Evolutionary conservation across 2,797 vertebrate genomes (phyloP).

Genomic region (Channallabes apus): DNA sequence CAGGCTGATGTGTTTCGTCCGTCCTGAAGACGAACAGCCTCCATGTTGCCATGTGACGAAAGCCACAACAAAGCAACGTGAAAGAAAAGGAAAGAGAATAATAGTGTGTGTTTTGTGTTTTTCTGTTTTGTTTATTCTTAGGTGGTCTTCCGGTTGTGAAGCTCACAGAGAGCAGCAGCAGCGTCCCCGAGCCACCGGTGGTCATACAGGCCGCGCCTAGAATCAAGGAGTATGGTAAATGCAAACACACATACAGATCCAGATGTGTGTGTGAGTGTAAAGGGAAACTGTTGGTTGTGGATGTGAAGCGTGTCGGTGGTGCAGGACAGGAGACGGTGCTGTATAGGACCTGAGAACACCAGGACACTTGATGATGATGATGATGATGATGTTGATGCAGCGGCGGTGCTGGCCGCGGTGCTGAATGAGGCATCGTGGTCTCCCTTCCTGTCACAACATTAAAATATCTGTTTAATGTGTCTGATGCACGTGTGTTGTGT

Average conservation of each 20-base stretch:
- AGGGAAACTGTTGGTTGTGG: background rate
- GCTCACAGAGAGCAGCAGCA: conserved; percentile 50
- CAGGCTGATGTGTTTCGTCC: background rate
- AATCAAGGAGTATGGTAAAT: conserved; percentile 54
- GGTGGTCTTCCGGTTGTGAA: conserved; percentile 26
- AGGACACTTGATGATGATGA: no score
- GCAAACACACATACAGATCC: background rate
- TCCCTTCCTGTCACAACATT: no score
- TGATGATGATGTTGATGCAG: no score
- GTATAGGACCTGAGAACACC: no score
- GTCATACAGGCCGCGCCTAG: conserved; percentile 65
- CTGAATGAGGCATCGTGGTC: no score
- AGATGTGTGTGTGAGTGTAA: background rate
- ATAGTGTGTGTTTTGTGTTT: conserved; percentile 8
- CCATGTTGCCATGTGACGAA: background rate
- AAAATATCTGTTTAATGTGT: no score
- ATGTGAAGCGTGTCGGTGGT: no score
- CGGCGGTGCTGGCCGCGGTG: no score
- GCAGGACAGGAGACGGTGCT: no score
- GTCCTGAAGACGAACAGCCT: conserved; percentile 16
- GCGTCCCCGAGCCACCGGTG: conserved; percentile 56
- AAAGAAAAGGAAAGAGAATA: conserved; percentile 20
- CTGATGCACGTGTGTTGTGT: no score
- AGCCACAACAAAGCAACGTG: conserved; percentile 35
- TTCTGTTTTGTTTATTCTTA: conserved; percentile 4